Evolutionary conservation across 2,113 vertebrate genomes (phyloP), one percentile per base, ranked within the genome.

Genomic region (Periophthalmodon schlosseri): DNA sequence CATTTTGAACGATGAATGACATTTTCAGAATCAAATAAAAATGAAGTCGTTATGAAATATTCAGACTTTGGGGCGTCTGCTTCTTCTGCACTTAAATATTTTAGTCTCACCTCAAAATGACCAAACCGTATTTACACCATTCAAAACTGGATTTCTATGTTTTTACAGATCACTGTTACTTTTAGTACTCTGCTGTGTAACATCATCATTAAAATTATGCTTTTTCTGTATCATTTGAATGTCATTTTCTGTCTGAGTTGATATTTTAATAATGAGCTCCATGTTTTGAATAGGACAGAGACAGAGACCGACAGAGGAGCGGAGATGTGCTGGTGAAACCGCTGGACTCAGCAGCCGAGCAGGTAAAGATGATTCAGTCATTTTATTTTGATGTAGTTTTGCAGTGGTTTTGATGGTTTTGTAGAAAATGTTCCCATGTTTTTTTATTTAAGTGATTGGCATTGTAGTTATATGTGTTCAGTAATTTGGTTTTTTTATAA

Each of bases 61-160:
- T 91, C 83, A 90, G 73, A 71, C 52, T 74, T 8, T 4, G 69
- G 77, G 83, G 80, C 47, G 68, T 72, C 24, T 44, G 74, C 87
- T 89, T 63, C 88, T 78, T 21, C 78, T 73, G 79, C 86, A 84
- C 87, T 80, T 92, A 79, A 92, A 90, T 91, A 89, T 90, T 91
- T 91, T 61, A 90, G 85, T 72, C 88, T 76, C 73, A 81, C 80
- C 72, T 88, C 82, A 81, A 68, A 70, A 34, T 78, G 69, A 74
- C 74, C 73, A 23, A 66, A 13, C 65, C 10, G 4, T 5, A 16
- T 15, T 50, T 78, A 74, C 70, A 69, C 72, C 69, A 80, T 88
- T 77, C 73, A 73, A 73, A 70, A 75, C 3, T 36, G 34, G 8
- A 49, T 24, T 9, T 23, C 2, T 68, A 16, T 44, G 16, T 66